A percentile compares a stretch with the other conserved stretches of the same genome.
These are phyloP conservation scores for Pseudorhiza aurosa DNA, from an alignment of 30 jellyfish, hydroid and myxozoan species.

Conservation along the genomic window DNA sequence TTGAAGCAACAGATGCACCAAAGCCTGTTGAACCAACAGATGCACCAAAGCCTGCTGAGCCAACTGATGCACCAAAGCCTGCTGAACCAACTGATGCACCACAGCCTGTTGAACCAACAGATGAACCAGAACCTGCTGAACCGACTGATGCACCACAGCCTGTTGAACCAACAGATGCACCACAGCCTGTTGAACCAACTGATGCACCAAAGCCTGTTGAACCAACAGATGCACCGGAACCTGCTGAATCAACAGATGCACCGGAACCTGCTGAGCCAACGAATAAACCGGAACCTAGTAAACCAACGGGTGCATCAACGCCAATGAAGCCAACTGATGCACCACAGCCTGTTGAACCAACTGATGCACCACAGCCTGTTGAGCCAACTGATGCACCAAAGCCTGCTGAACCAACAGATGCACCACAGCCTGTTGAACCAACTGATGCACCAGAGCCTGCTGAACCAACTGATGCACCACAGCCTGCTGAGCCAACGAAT, in stretches of 20 bases:
- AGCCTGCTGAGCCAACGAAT: too few relatives aligned
- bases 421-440: neutral
- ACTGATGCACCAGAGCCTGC: neutral
- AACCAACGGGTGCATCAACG: slow-evolving; percentile 3
- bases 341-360: neutral
- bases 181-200: neutral
- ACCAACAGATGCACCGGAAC: neutral
- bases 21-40: too few relatives aligned
- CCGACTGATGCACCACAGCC: neutral
- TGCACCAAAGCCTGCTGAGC: too few relatives aligned
- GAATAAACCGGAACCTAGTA: neutral
- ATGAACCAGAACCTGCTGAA: neutral
- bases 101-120: neutral
- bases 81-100: neutral
- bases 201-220: neutral
- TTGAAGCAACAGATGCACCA: too few relatives aligned
- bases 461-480: neutral
- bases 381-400: neutral
- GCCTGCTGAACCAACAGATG: neutral
- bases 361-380: neutral
- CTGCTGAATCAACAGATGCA: neutral
- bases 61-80: neutral
- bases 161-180: neutral
- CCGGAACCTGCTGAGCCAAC: neutral
- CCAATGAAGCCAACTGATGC: neutral